These are phyloP conservation scores for Heliconius cydno DNA, from an alignment of 2,888 invertebrate species.

Conservation along the genomic window DNA sequence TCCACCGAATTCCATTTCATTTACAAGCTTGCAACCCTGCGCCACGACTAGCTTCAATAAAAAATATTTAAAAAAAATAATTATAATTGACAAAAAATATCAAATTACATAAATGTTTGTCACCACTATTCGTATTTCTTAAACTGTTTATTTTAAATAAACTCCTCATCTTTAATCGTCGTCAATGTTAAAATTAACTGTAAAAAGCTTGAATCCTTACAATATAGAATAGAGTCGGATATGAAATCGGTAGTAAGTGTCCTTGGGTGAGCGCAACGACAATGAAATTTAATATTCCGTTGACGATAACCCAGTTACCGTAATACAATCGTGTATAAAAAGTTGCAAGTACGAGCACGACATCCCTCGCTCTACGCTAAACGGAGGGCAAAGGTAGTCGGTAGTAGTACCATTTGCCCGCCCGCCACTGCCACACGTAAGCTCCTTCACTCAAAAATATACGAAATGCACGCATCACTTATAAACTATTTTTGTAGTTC, in stretches of 20 bases:
- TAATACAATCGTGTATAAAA: conserved; percentile 72
- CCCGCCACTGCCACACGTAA: conserved; percentile 79
- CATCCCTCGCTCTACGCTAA: conserved; percentile 54
- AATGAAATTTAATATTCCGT: conserved; percentile 79
- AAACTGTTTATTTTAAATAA: neutral
- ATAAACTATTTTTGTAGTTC: conserved; percentile 14
- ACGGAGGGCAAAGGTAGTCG: conserved; percentile 59
- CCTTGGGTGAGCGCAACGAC: conserved; percentile 74
- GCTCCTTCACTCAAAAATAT: conserved; percentile 58
- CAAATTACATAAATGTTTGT: no score
- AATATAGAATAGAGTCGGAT: conserved; percentile 57
- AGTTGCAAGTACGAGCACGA: conserved; percentile 68
- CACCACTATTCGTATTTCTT: no score
- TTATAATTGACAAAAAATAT: no score
- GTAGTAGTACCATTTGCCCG: conserved; percentile 74
- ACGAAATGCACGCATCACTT: conserved; percentile 66
- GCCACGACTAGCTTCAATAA: no score
- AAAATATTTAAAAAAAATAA: no score
- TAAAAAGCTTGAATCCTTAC: conserved; percentile 55
- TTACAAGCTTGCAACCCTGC: no score
- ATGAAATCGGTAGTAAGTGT: conserved; percentile 66
- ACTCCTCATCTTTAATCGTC: neutral
- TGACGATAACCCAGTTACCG: conserved; percentile 79
- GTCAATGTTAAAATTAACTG: neutral
- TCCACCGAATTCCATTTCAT: no score